Evolutionary conservation across 1,140 invertebrate genomes (phyloP).

Genomic region (Drosophila orena): DNA sequence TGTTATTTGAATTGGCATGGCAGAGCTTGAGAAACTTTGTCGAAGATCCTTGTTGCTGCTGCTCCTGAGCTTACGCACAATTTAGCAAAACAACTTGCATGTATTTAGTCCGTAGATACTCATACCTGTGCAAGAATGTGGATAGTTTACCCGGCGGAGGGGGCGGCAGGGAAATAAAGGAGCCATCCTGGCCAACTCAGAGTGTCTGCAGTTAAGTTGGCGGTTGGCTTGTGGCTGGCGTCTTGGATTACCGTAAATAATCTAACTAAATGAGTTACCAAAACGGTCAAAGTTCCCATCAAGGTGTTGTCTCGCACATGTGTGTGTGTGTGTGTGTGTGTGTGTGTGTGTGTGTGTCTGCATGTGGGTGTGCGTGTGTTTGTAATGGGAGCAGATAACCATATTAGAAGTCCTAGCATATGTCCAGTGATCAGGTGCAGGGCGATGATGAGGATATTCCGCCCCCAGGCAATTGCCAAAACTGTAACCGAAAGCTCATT

Average conservation of each 20-base stretch:
- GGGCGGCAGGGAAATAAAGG: conserved; percentile 3
- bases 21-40: conserved; percentile 77
- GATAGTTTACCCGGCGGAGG: background rate
- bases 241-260: conserved; percentile 82
- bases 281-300: conserved; percentile 78
- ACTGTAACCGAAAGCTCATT: conserved; percentile 52
- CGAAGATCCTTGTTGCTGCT: conserved; percentile 35
- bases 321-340: conserved; percentile 13
- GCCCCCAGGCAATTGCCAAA: conserved; percentile 46
- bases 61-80: conserved; percentile 72
- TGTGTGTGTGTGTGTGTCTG: conserved; percentile 3
- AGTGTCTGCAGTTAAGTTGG: conserved; percentile 64
- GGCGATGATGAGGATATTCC: conserved; percentile 42
- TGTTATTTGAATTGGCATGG: conserved; percentile 79
- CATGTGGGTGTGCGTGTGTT: conserved; percentile 26
- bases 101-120: conserved; percentile 70
- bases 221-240: conserved; percentile 70
- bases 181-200: conserved; percentile 11
- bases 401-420: conserved; percentile 57
- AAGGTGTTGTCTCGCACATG: conserved; percentile 55
- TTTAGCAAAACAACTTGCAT: conserved; percentile 81
- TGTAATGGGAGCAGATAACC: conserved; percentile 52
- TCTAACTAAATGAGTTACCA: conserved; percentile 81
- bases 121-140: background rate
- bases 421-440: conserved; percentile 43